Evolutionary conservation across 2,797 vertebrate species (phyloP), one percentile per base, ranked within the genome.

Genomic region (Amblyraja radiata): DNA sequence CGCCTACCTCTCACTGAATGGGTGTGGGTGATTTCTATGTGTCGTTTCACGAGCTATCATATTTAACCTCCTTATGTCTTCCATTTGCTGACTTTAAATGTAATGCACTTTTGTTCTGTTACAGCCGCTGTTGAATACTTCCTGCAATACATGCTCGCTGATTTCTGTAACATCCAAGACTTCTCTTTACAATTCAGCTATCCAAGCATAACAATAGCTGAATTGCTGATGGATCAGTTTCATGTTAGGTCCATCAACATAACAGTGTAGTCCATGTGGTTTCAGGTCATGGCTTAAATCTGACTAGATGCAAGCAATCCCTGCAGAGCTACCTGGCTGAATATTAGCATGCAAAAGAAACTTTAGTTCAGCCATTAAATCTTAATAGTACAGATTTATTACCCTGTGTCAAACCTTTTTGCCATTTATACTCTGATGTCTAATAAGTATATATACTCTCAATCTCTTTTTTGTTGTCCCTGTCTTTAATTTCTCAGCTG

Each of bases 401-500:
- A 92, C 39, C 21, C 71, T 28, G 36, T 76, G 90, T 92, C 36
- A 54, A 39, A 76, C 25, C 39, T 58, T 76, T 74, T 91, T 92
- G 71, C 90, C 68, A 92, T 76, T 92, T 92, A 54, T 74, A 91
- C 68, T 91, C 8, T 73, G 68, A 10, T 91, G 88, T 25, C 74
- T 74, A 54, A 54, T 91, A 92, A 92, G 71, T 74, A 92, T 74
- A 92, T 92, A 74, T 63, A 23, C 10, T 58, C 39, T 46, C 90
- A 92, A 39, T 92, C 21, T 92, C 21, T 54, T 92, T 92, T 76
- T 39, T 92, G 39, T 71, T 74, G 71, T n/a, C 90, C 71, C 65
- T 58, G 25, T 92, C 68, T 73, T 92, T 92, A 73, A 92, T 92
- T 92, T 92, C 65, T 92, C 71, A 76, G 71, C 36, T 92, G 90